These are phyloP conservation scores for Helobdella robusta DNA, from an alignment of 2,888 invertebrate species.

Conservation along the genomic window DNA sequence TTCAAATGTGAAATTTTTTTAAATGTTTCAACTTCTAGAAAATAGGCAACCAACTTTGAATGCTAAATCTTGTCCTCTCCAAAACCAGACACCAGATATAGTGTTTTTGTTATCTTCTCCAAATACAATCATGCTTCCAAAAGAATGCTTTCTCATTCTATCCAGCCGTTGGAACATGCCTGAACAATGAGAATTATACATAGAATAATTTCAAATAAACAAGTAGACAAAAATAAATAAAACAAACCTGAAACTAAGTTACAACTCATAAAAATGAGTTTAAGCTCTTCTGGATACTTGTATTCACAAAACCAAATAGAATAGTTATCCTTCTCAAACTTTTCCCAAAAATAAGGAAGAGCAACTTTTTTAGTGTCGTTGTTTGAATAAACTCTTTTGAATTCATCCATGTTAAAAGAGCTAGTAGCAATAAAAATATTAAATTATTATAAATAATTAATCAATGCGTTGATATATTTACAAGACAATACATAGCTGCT, in stretches of 20 bases:
- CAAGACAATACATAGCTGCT: too few species aligned
- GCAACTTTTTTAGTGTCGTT: slow-evolving; percentile 77
- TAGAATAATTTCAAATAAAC: too few species aligned
- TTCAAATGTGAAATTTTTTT: too few species aligned
- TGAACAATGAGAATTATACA: too few species aligned
- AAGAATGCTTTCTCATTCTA: slow-evolving; percentile 91
- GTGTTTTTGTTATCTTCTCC: slow-evolving; percentile 80
- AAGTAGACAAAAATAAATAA: too few species aligned
- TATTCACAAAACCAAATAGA: slow-evolving; percentile 96
- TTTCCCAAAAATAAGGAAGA: slow-evolving; percentile 94
- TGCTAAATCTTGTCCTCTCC: slow-evolving; percentile 88
- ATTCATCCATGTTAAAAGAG: slow-evolving; percentile 88
- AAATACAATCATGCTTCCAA: slow-evolving; percentile 85
- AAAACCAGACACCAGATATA: slow-evolving; percentile 95
- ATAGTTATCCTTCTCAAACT: slow-evolving; percentile 89
- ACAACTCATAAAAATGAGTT: slow-evolving; percentile 92
- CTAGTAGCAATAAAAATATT: slow-evolving; percentile 54
- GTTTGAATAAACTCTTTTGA: slow-evolving; percentile 92
- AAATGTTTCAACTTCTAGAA: too few species aligned
- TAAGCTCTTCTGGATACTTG: slow-evolving; percentile 83
- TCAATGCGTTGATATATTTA: not conserved
- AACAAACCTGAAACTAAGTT: slow-evolving; percentile 78
- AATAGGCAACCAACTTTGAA: slow-evolving; percentile 58
- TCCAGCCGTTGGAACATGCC: slow-evolving; percentile 97
- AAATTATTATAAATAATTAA: not conserved